Base-by-base conservation (phyloP, 2,888 invertebrate species). In the Protonemura montana region DNA sequence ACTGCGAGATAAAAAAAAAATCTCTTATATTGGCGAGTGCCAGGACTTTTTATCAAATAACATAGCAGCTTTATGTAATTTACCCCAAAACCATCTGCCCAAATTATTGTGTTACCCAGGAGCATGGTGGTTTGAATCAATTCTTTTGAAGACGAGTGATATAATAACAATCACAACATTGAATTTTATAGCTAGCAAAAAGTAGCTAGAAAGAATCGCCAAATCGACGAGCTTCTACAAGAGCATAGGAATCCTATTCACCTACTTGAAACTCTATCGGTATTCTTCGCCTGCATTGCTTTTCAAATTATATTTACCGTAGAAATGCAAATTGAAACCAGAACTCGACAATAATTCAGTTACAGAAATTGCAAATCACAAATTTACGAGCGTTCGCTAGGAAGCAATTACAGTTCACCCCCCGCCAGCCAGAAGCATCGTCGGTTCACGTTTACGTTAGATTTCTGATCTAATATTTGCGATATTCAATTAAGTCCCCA, bases 401-500 rank as follows among this genome's bases (percentile, higher is more conserved):
- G 59, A 59, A 59, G 59, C 59, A 59, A 59, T 59, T 59, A 59
- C 59, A 2, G 59, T 21, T 35, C 35, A 21, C 59, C 13, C 7
- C 6, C 59, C 59, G 16, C 59, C 21, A 2, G 59, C 59, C 35
- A 35, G 35, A 59, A 59, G 59, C 59, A 59, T 59, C 59, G 21
- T 59, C 2, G 59, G 59, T 59, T 59, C 59, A 59, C 59, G 59
- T 59, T 59, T 59, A 59, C 59, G 59, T 21, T 59, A 59, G 3
- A 59, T 59, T 59, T 13, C 6, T 59, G 59, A 59, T 59, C 59
- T 59, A 59, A 59, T 59, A 81, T 81, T 81, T 30, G 30, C 81
- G 30, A 29, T 81, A 81, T 81, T 81, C 81, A 81, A 81, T 81
- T 81, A 30, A 27, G 28, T 28, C 27, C 28, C 81, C 30, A 81